Base-by-base conservation (phyloP, 2,888 invertebrate species). In the Rhaphigaster nebulosa region DNA sequence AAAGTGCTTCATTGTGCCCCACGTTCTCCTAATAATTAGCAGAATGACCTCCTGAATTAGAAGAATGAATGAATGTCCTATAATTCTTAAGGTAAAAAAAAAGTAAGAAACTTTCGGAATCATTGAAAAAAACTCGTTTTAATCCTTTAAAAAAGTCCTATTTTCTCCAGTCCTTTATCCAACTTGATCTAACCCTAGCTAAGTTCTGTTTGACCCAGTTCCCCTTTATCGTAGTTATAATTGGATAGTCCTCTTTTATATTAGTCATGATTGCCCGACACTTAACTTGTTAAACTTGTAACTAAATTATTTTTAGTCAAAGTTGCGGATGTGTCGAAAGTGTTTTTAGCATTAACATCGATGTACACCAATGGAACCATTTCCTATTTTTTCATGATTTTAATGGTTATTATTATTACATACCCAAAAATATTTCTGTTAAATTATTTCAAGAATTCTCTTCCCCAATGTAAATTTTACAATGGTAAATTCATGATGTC, bases 141-240 rank as follows among this genome's bases (percentile, higher is more conserved):
- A 76, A 18, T 8, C 8, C 38, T 38, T 6, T 13, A 76, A 76
- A 76, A 76, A 76, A 76, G 38, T 15, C 13, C 3, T 76, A 38
- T 29, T 76, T 76, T 34, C 38, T 38, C 70, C 1, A 38, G 20
- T 23, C 70, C 38, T 38, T 76, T 10, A 76, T 23, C 38, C 29
- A 38, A 76, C 70, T 76, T 3, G 6, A 76, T 38, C 20, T 23
- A 76, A 76, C 38, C 38, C 34, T 76, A 23, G 29, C 23, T 76
- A 76, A 76, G 70, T 38, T 20, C n/a, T 38, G 70, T 76, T 76
- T 38, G 70, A 76, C 70, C 70, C 23, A 76, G 70, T 76, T 76
- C 70, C 38, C 70, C 38, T 76, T 76, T 76, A 76, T 76, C 70
- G 38, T 38, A 38, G 70, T 76, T 76, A 76, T 76, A 76, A 76